A percentile compares a stretch with the other conserved stretches of the same genome.
Conservation (phyloP, 2,888 invertebrate species). For the Osmoderma eremita region DNA sequence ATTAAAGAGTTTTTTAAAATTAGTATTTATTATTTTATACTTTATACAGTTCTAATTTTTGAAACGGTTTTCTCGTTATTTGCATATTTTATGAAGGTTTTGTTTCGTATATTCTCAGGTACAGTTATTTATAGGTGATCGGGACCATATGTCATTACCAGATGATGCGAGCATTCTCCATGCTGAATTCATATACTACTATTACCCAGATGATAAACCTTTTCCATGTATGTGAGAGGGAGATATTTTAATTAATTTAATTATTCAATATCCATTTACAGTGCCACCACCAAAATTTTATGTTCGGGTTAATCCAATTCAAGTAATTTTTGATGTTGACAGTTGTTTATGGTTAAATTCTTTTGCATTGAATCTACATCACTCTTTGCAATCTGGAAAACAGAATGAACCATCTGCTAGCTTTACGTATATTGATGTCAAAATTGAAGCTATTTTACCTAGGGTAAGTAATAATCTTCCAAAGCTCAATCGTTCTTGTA, state of each 20-base stretch:
- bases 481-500: too few relatives aligned
- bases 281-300: conserved; percentile 95
- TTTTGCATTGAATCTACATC: conserved; percentile 87
- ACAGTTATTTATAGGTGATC: conserved; percentile 68
- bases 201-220: conserved; percentile 90
- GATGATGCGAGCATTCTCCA: conserved; percentile 93
- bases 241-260: not conserved
- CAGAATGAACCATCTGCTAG: conserved; percentile 58
- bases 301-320: conserved; percentile 90
- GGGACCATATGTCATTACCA: conserved; percentile 84
- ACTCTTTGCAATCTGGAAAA: conserved; percentile 72
- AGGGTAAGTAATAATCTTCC: conserved; percentile 67
- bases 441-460: conserved; percentile 93
- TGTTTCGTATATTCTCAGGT: conserved; percentile 32
- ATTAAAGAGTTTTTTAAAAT: conserved; percentile 9
- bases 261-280: conserved; percentile 63
- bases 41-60: conserved; percentile 20
- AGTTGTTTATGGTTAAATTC: conserved; percentile 95
- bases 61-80: conserved; percentile 5
- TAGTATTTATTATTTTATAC: not conserved
- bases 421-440: conserved; percentile 81
- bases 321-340: conserved; percentile 85
- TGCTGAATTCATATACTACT: conserved; percentile 95
- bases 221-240: conserved; percentile 79
- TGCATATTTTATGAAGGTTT: conserved; percentile 17